These are phyloP conservation scores for Drosophila subquinaria DNA, from an alignment of 2,888 invertebrate genomes.

Conservation along the genomic window DNA sequence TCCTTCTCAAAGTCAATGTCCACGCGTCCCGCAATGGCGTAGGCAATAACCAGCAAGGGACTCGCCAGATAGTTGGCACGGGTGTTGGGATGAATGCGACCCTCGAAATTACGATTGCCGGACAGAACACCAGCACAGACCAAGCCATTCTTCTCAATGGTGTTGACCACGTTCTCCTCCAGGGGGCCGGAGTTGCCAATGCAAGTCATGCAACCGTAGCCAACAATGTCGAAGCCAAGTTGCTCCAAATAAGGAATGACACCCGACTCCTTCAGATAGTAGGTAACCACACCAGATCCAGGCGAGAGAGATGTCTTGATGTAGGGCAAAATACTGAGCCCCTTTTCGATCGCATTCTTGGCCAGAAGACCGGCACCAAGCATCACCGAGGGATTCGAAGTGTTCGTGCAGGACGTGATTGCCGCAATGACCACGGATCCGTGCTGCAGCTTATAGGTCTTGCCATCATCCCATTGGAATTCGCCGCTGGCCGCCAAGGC, in stretches of 20 bases:
- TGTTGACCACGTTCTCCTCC: constrained; percentile 95
- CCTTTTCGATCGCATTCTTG: constrained; percentile 96
- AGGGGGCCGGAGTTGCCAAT: constrained; percentile 99
- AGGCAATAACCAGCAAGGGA: constrained; percentile 98
- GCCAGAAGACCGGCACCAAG: constrained; percentile 97
- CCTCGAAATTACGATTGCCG: constrained; percentile 99
- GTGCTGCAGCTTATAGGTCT: constrained; percentile 92
- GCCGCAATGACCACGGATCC: constrained; percentile 99
- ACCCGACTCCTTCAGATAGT: constrained; percentile 92
- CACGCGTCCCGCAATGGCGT: constrained; percentile 97
- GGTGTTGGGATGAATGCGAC: constrained; percentile 98
- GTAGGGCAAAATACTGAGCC: constrained; percentile 95
- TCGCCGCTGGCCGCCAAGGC: constrained; percentile 89
- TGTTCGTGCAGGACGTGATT: constrained; percentile 99
- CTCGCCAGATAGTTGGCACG: constrained; percentile 99
- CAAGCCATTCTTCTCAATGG: constrained; percentile 96
- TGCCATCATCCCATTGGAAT: constrained; percentile 92
- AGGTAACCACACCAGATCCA: constrained; percentile 97
- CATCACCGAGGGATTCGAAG: constrained; percentile 99
- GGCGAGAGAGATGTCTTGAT: constrained; percentile 99
- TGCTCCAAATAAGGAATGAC: constrained; percentile 94
- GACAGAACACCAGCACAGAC: constrained; percentile 98
- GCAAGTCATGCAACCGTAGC: constrained; percentile 99
- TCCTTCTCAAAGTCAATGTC: constrained; percentile 97
- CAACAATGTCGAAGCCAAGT: constrained; percentile 97